These are phyloP conservation scores for Ethmia dodecea DNA, from an alignment of 2,888 invertebrate species.

Conservation along the genomic window DNA sequence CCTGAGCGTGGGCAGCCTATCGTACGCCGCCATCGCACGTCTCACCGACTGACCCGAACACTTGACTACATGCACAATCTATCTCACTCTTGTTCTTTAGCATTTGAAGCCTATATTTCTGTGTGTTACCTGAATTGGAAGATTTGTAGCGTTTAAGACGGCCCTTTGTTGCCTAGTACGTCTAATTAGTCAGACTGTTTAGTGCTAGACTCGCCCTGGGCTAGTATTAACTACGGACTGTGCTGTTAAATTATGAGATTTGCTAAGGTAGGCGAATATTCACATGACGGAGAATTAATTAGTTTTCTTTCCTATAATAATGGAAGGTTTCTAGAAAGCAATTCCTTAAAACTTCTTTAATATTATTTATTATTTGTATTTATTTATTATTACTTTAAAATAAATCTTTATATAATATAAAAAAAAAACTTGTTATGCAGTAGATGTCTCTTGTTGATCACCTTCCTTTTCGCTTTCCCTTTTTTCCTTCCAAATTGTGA, in stretches of 20 bases:
- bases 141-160: conserved; percentile 35
- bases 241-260: conserved; percentile 62
- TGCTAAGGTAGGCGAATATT: conserved; percentile 34
- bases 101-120: conserved; percentile 33
- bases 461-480: too few species aligned
- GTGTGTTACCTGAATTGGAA: conserved; percentile 19
- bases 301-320: too few species aligned
- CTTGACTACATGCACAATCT: conserved; percentile 17
- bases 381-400: too few species aligned
- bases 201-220: conserved; percentile 61
- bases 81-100: conserved; percentile 27
- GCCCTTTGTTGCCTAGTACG: conserved; percentile 69
- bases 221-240: conserved; percentile 46
- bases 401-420: too few species aligned
- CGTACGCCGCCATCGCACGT: conserved; percentile 64
- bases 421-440: too few species aligned
- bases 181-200: conserved; percentile 76
- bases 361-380: too few species aligned
- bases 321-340: too few species aligned
- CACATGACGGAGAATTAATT: too few species aligned
- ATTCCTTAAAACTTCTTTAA: too few species aligned
- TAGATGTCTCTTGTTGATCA: too few species aligned
- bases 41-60: conserved; percentile 35
- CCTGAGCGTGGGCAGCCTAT: conserved; percentile 70
- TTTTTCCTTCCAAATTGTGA: too few species aligned